Conservation (phyloP, 2,797 vertebrate genomes). For the Lagodon rhomboides region DNA sequence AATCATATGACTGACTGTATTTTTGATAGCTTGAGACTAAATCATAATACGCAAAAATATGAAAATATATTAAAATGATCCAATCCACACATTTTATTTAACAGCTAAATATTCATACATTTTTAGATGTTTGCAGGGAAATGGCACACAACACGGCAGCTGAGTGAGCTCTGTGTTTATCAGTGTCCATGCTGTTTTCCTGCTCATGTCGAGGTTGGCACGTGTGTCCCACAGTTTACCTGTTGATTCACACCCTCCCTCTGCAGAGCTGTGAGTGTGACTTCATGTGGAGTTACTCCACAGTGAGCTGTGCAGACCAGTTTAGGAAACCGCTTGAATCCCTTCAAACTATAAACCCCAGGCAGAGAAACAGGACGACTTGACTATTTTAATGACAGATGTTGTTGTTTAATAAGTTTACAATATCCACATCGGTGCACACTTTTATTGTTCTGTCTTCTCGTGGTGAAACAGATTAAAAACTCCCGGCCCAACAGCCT, state of each 20-base stretch:
- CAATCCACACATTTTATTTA: neutral
- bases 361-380: neutral
- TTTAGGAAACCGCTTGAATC: neutral
- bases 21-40: too few relatives aligned
- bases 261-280: conserved; percentile 13
- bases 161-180: neutral
- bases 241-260: conserved; percentile 11
- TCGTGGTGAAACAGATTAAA: neutral
- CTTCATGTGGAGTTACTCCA: neutral
- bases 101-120: neutral
- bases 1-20: too few relatives aligned
- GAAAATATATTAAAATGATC: neutral
- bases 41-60: too few relatives aligned
- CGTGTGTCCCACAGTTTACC: conserved; percentile 12
- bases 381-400: neutral
- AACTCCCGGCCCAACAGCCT: neutral
- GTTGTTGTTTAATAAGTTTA: neutral
- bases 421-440: neutral
- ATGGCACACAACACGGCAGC: neutral
- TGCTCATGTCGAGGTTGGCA: neutral
- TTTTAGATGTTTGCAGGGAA: neutral
- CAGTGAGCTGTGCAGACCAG: too few relatives aligned
- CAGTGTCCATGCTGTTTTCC: neutral
- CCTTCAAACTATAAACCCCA: neutral
- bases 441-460: neutral